Percentiles rank a stretch among this genome's conserved stretches.
phyloP scores from a whole-genome alignment of 1,140 invertebrate genomes.

The Fopius arisanus region DNA sequence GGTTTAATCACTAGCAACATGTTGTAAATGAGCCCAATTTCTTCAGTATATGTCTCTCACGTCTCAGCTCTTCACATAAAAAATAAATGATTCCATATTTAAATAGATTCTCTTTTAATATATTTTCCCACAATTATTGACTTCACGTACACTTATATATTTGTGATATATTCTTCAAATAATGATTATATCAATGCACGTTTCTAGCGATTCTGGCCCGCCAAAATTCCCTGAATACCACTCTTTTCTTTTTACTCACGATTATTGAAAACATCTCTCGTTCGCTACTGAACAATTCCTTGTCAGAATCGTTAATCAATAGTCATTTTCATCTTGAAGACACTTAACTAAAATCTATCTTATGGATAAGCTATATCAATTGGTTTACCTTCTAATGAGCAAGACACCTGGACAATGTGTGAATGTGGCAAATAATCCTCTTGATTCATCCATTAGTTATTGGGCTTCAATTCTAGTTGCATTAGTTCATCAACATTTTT shows the following conservation, averaged over 20 bases:
- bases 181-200: no score
- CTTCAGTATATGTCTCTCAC: no score
- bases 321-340: background rate
- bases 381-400: conserved; percentile 28
- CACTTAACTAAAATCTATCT: conserved; percentile 4
- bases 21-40: conserved; percentile 36
- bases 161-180: no score
- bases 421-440: conserved; percentile 22
- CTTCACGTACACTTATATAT: conserved; percentile 25
- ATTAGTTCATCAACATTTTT: no score
- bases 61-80: conserved; percentile 35
- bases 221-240: no score
- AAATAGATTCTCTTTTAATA: background rate
- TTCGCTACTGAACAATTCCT: background rate
- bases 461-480: no score
- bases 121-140: conserved; percentile 36
- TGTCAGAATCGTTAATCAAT: background rate
- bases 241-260: no score
- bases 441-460: no score
- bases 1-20: conserved; percentile 36
- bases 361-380: background rate
- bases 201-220: no score
- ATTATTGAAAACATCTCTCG: no score
- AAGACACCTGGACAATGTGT: conserved; percentile 31
- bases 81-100: conserved; percentile 39